Percentiles rank a stretch among this genome's conserved stretches.
Conservation (phyloP, 2,888 invertebrate genomes). For the Athalia rosae region DNA sequence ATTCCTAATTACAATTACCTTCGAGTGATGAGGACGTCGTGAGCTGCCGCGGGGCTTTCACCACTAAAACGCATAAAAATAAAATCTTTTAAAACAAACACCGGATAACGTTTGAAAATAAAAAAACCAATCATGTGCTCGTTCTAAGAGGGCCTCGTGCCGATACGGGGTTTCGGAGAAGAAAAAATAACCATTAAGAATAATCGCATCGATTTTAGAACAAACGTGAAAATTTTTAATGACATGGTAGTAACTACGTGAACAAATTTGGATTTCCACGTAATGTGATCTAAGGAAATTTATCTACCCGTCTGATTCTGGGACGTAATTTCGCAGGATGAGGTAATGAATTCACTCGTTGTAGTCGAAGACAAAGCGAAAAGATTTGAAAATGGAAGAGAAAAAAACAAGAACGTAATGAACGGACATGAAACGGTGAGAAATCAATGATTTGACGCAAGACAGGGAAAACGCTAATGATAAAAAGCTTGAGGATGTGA, state of each 20-base stretch:
- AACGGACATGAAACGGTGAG: not conserved
- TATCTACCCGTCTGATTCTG: too few relatives aligned
- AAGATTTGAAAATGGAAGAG: not conserved
- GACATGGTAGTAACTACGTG: too few relatives aligned
- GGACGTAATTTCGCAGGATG: too few relatives aligned
- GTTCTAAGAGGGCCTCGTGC: constrained; percentile 25
- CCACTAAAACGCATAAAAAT: constrained; percentile 74
- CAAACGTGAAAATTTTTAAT: too few relatives aligned
- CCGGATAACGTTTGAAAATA: constrained; percentile 8
- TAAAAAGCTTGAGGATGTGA: constrained; percentile 37
- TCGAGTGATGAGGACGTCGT: constrained; percentile 73
- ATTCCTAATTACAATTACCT: constrained; percentile 75
- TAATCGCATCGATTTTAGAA: too few relatives aligned
- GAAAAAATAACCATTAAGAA: too few relatives aligned
- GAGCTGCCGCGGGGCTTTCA: constrained; percentile 75
- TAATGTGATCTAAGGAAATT: too few relatives aligned
- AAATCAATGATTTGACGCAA: constrained; percentile 14
- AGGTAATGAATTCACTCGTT: too few relatives aligned
- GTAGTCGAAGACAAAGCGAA: too few relatives aligned
- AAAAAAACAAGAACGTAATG: not conserved
- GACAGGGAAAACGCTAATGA: constrained; percentile 34
- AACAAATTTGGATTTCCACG: too few relatives aligned
- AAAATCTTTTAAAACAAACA: constrained; percentile 48
- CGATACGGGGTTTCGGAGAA: too few relatives aligned
- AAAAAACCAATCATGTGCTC: constrained; percentile 43